Conservation (phyloP, 2,797 vertebrate genomes). For the Leuciscus waleckii region DNA sequence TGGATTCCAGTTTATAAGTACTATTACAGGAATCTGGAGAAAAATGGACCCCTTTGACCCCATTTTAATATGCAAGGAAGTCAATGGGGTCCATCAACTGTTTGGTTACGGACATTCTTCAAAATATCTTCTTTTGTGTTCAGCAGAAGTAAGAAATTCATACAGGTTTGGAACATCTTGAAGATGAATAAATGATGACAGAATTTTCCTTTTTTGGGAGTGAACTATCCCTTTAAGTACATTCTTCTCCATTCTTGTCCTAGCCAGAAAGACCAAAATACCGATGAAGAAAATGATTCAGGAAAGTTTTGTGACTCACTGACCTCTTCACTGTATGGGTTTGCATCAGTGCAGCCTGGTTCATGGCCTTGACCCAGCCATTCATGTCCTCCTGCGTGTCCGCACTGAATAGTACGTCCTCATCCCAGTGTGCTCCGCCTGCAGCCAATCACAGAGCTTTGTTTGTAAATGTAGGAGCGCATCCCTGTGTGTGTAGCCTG, state of each 20-base stretch:
- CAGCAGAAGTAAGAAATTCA: neutral
- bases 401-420: constrained; percentile 94
- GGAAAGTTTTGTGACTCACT: constrained; percentile 62
- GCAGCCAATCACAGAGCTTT: constrained; percentile 87
- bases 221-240: neutral
- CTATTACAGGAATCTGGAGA: neutral
- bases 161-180: too few relatives aligned
- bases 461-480: constrained; percentile 89
- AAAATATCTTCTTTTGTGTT: neutral
- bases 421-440: constrained; percentile 92
- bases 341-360: constrained; percentile 90
- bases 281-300: neutral
- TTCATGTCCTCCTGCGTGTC: constrained; percentile 96
- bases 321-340: constrained; percentile 78
- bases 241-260: neutral
- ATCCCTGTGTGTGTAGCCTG: constrained; percentile 92
- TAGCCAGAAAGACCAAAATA: neutral
- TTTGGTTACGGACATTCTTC: neutral
- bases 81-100: neutral
- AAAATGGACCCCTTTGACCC: too few relatives aligned
- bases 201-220: too few relatives aligned
- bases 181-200: neutral
- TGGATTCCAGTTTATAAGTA: neutral
- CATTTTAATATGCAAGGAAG: neutral
- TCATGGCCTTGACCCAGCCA: constrained; percentile 92